phyloP scores from a whole-genome alignment of 1,140 invertebrate genomes.

The Cecropterus lyciades region DNA sequence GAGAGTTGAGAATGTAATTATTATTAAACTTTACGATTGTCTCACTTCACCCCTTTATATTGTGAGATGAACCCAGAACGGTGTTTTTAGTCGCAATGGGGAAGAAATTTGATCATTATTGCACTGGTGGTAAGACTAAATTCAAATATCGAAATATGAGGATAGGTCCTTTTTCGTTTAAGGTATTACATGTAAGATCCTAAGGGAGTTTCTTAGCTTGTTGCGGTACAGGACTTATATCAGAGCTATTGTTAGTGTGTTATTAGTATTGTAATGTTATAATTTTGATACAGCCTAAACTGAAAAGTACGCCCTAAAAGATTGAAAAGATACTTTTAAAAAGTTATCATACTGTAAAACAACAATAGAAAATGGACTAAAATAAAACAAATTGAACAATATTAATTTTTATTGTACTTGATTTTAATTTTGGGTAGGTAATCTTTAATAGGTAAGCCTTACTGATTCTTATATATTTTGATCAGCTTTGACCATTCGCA shows the following conservation, averaged over 20 bases:
- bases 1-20: slow-evolving; percentile 84
- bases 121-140: slow-evolving; percentile 44
- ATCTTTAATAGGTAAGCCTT: no score
- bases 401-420: no score
- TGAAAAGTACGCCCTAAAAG: no score
- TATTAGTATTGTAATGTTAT: neutral
- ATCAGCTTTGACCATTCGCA: no score
- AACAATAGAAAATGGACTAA: no score
- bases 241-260: slow-evolving; percentile 61
- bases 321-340: no score
- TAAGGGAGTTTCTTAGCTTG: slow-evolving; percentile 79
- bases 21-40: slow-evolving; percentile 85
- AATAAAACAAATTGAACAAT: no score
- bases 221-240: slow-evolving; percentile 78
- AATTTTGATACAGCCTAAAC: no score
- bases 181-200: slow-evolving; percentile 67
- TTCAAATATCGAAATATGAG: slow-evolving; percentile 37
- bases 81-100: slow-evolving; percentile 36
- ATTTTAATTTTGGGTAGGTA: no score
- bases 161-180: slow-evolving; percentile 41
- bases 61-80: slow-evolving; percentile 39
- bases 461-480: no score
- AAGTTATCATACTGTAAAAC: no score
- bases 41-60: slow-evolving; percentile 81
- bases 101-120: slow-evolving; percentile 43